Evolutionary conservation across 2,888 invertebrate genomes (phyloP).

Genomic region (Pocota personata): DNA sequence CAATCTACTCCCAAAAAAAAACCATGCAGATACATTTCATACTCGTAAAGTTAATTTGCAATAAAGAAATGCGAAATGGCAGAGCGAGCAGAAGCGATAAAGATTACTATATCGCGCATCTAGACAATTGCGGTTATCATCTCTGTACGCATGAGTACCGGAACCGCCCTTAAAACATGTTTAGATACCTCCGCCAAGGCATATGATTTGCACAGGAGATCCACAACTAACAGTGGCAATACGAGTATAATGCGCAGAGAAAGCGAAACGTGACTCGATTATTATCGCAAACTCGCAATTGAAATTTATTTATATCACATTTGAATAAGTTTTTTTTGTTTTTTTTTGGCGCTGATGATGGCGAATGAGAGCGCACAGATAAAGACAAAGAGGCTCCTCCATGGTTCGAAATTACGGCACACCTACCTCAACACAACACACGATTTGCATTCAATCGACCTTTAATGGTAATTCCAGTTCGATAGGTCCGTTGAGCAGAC

Average conservation of each 20-base stretch:
- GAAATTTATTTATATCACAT: conserved; percentile 49
- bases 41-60: conserved; percentile 9
- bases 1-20: not conserved
- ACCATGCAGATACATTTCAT: not conserved
- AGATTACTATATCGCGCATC: conserved; percentile 27
- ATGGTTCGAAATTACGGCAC: conserved; percentile 31
- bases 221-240: conserved; percentile 11
- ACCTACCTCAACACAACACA: conserved; percentile 33
- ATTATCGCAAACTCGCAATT: conserved; percentile 38
- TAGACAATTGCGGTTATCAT: conserved; percentile 34
- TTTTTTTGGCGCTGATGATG: conserved; percentile 21
- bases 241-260: conserved; percentile 58
- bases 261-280: conserved; percentile 69
- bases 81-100: not conserved
- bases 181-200: not conserved
- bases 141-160: not conserved
- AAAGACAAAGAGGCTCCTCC: not conserved
- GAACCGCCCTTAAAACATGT: conserved; percentile 19
- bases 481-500: not conserved
- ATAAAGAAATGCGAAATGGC: not conserved
- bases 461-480: conserved; percentile 6
- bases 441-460: conserved; percentile 18
- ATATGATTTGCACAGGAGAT: not conserved
- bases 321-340: conserved; percentile 5
- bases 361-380: conserved; percentile 11